A percentile compares a stretch with the other conserved stretches of the same genome.
Conservation (phyloP, 2,113 vertebrate genomes). For the Nannobrachium achirus region DNA sequence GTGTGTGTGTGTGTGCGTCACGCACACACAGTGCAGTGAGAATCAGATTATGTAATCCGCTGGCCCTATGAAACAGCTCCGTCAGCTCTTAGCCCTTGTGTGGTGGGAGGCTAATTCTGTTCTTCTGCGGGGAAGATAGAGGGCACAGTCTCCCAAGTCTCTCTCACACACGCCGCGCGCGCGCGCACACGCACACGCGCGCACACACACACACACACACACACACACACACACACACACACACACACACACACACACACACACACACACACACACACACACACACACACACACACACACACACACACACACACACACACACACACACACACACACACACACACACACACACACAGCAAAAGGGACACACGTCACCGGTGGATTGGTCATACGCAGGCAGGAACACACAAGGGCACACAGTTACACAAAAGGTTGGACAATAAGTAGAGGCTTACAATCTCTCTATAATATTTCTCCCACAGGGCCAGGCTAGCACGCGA, state of each 20-base stretch:
- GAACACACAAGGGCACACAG: not conserved
- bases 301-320: conserved; percentile 1
- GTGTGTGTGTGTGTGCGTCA: conserved; percentile 38
- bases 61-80: conserved; percentile 58
- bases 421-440: conserved; percentile 1
- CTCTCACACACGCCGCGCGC: not conserved
- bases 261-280: not conserved
- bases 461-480: not conserved
- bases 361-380: conserved; percentile 42
- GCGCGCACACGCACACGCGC: not conserved
- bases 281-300: conserved; percentile 3
- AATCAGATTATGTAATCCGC: conserved; percentile 73
- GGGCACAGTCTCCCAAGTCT: conserved; percentile 12
- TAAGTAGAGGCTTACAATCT: not conserved
- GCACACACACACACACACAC: not conserved
- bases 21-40: conserved; percentile 38
- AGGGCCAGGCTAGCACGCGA: not conserved
- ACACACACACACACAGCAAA: not conserved
- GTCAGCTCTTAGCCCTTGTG: conserved; percentile 73
- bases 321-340: not conserved
- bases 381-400: conserved; percentile 40
- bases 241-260: conserved; percentile 5
- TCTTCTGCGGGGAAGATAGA: conserved; percentile 34
- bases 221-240: conserved; percentile 24
- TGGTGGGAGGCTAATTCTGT: conserved; percentile 57